Base-by-base conservation (phyloP, 2,797 vertebrate genomes). In the Manis crassicaudata region DNA sequence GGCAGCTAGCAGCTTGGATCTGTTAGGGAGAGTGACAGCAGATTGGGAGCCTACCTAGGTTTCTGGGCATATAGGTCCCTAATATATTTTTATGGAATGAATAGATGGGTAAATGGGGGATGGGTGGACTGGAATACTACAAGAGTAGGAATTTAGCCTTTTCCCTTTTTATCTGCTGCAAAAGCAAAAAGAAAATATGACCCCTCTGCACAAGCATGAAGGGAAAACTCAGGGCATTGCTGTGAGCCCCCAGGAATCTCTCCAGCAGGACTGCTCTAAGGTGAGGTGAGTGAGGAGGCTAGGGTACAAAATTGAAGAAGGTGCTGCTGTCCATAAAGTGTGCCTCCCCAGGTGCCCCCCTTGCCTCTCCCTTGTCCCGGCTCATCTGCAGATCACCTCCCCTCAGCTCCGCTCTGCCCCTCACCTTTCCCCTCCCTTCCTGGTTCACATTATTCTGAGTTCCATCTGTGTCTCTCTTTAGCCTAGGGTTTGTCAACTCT, bases 141-240 rank as follows among this genome's bases (percentile, higher is more conserved):
- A 18, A 96, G 6, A 88, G 16, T 50, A 88, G 56, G 6, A 93
- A 80, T 88, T 88, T n/a, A 82, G 29, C 75, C 63, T 94, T 63
- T 81, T 60, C 6, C 7, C 2, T 76, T 91, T 80, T 77, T 65
- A 52, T 65, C 50, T 65, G 16, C 70, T 83, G 96, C 46, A 54
- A n/a, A n/a, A n/a, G 21, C 35, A 52, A n/a, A 11, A 93, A 67
- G 35, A 40, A 40, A 70, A 43, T 10, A 65, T 18, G 37, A 63
- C 8, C 35, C 72, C 50, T 20, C 4, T 50, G 80, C 35, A 43
- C 58, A 29, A 88, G n/a, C 16, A 90, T 18, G 29, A 84, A 73
- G 29, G 32, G 37, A 95, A 94, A 62, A 46, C 13, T 63, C 14
- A 90, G 40, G 37, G 75, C 16, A 35, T 60, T 79, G 35, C 32